A percentile compares a stretch with the other conserved stretches of the same genome.
Conservation (phyloP, 2,797 vertebrate genomes). For the Scarus forsteni region DNA sequence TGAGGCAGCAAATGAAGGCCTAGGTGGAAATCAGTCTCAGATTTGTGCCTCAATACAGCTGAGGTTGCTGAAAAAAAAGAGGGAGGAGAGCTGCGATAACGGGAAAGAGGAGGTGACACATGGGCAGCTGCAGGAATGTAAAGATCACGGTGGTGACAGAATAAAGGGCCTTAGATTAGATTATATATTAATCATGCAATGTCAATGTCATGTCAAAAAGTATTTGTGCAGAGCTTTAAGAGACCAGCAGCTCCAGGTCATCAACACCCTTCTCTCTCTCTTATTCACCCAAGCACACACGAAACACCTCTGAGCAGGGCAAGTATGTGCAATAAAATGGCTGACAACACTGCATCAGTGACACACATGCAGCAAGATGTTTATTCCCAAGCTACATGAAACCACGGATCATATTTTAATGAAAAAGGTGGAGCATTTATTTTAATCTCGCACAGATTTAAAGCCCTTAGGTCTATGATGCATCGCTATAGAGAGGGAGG, state of each 20-base stretch:
- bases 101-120: conserved; percentile 15
- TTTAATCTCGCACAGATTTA: conserved; percentile 22
- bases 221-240: conserved; percentile 38
- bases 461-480: conserved; percentile 4
- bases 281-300: conserved; percentile 8
- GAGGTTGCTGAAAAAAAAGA: conserved; percentile 67
- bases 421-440: not conserved
- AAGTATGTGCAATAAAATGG: conserved; percentile 19
- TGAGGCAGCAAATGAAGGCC: conserved; percentile 75
- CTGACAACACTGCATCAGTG: conserved; percentile 2
- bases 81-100: conserved; percentile 7
- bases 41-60: conserved; percentile 62
- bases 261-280: conserved; percentile 21
- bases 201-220: conserved; percentile 43
- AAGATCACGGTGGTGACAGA: conserved; percentile 20
- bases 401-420: conserved; percentile 11
- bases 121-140: conserved; percentile 12
- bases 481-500: not conserved
- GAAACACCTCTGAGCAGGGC: conserved; percentile 13
- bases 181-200: conserved; percentile 28
- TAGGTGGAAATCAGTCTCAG: conserved; percentile 69
- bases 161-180: conserved; percentile 22
- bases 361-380: conserved; percentile 15
- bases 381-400: conserved; percentile 27
- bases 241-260: conserved; percentile 50